These are phyloP conservation scores for Chelonus formosanus DNA, from an alignment of 2,888 invertebrate genomes.

Conservation along the genomic window DNA sequence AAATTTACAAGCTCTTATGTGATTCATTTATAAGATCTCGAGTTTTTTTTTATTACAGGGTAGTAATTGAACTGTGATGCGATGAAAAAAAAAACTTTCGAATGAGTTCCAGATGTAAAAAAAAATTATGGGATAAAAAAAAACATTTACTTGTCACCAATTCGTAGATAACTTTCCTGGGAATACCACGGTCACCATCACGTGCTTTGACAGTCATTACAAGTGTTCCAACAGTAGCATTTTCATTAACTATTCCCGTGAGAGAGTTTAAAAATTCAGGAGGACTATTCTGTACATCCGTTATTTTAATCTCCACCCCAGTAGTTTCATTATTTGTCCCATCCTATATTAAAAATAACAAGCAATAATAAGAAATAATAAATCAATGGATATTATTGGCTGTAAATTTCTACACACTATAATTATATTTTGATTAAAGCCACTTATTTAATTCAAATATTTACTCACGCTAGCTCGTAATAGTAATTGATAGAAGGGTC, in stretches of 20 bases:
- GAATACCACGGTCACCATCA: conserved; percentile 86
- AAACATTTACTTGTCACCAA: conserved; percentile 78
- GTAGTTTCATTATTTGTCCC: conserved; percentile 79
- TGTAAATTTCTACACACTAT: background rate
- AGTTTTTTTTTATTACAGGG: too few relatives aligned
- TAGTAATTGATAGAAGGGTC: conserved; percentile 80
- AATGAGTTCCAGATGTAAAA: too few relatives aligned
- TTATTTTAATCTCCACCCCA: conserved; percentile 79
- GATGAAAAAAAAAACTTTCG: too few relatives aligned
- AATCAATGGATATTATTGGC: too few relatives aligned
- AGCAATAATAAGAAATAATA: too few relatives aligned
- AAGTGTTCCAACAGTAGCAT: conserved; percentile 83
- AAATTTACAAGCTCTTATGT: too few relatives aligned
- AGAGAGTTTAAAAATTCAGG: conserved; percentile 84
- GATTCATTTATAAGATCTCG: too few relatives aligned
- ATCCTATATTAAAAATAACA: conserved; percentile 69
- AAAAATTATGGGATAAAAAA: conserved; percentile 18
- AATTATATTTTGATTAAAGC: conserved; percentile 14
- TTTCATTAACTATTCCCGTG: conserved; percentile 81
- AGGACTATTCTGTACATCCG: conserved; percentile 87
- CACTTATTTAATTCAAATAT: conserved; percentile 8
- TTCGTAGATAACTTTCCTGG: conserved; percentile 80
- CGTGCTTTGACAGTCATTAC: conserved; percentile 82
- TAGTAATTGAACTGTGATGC: too few relatives aligned
- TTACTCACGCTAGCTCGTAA: conserved; percentile 78